A percentile compares a stretch with the other conserved stretches of the same genome.
These are phyloP conservation scores for Halocaridina rubra DNA, from an alignment of 2,888 invertebrate genomes.

Conservation along the genomic window DNA sequence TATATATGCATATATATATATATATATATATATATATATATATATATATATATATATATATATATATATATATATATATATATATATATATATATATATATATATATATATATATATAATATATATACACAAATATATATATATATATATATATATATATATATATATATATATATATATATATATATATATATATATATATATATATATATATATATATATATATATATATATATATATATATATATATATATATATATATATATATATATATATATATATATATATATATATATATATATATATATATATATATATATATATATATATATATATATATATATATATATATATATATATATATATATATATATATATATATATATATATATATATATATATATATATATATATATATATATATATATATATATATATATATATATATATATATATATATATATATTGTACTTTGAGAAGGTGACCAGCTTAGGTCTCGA, in stretches of 20 bases:
- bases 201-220: neutral
- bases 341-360: neutral
- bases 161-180: neutral
- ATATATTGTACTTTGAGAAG: too few species aligned
- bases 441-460: too few species aligned
- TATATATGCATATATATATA: neutral
- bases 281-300: neutral
- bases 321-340: neutral
- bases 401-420: neutral
- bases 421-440: too few species aligned
- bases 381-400: neutral
- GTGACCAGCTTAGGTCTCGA: too few species aligned
- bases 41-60: neutral
- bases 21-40: neutral
- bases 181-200: neutral
- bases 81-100: neutral
- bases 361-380: neutral
- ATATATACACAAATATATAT: too few species aligned
- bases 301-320: neutral
- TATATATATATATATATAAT: neutral
- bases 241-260: neutral
- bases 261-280: neutral
- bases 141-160: neutral
- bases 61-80: neutral
- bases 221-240: neutral